Conservation (phyloP, 2,797 vertebrate genomes). For the Notolepis coatsorum region DNA sequence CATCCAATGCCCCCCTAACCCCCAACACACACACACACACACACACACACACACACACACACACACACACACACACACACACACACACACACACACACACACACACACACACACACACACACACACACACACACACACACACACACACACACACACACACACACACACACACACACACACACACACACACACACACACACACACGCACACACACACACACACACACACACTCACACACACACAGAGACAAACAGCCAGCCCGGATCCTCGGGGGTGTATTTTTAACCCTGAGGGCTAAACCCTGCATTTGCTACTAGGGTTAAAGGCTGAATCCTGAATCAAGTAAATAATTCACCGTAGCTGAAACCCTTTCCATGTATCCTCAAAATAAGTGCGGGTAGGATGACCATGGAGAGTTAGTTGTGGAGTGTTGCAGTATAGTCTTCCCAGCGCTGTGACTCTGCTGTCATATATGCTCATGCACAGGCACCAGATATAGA, state of each 20-base stretch:
- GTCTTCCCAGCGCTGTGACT: slow-evolving; percentile 18
- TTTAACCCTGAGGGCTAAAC: slow-evolving; percentile 75
- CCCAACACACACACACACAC: too few relatives aligned
- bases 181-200: slow-evolving; percentile 28
- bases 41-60: not conserved
- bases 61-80: not conserved
- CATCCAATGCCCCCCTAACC: slow-evolving; percentile 2
- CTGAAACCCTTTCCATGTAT: slow-evolving; percentile 86
- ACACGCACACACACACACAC: slow-evolving; percentile 25
- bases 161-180: slow-evolving; percentile 24
- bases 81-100: too few relatives aligned
- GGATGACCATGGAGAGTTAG: slow-evolving; percentile 53
- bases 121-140: slow-evolving; percentile 18
- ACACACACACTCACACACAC: slow-evolving; percentile 39
- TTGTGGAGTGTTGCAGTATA: slow-evolving; percentile 40
- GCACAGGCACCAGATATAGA: slow-evolving; percentile 1
- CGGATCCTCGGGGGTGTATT: slow-evolving; percentile 70
- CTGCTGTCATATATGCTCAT: slow-evolving; percentile 1
- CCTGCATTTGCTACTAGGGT: slow-evolving; percentile 79
- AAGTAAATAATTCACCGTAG: slow-evolving; percentile 85
- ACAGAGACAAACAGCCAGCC: slow-evolving; percentile 40
- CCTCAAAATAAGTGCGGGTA: slow-evolving; percentile 60
- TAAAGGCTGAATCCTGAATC: slow-evolving; percentile 77
- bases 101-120: slow-evolving; percentile 16
- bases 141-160: slow-evolving; percentile 21